These are phyloP conservation scores for Labeo rohita DNA, from an alignment of 2,113 vertebrate species.

Conservation along the genomic window DNA sequence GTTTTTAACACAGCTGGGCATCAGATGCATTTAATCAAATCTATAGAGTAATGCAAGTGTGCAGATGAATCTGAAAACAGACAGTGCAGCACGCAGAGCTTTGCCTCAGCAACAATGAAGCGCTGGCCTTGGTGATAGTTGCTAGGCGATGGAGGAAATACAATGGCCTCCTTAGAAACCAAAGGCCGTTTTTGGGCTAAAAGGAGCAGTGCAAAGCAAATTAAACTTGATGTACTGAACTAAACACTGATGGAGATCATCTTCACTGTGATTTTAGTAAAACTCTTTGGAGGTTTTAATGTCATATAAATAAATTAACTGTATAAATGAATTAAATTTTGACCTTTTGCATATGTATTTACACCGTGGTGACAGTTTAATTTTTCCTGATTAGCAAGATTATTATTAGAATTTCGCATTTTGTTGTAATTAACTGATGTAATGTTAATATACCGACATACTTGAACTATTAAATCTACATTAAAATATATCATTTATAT, in stretches of 20 bases:
- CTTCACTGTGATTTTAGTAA: neutral
- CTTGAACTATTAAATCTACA: neutral
- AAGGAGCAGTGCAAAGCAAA: constrained; percentile 64
- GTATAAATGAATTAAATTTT: neutral
- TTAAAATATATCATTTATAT: too few species aligned
- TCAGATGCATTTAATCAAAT: constrained; percentile 70
- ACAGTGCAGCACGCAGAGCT: constrained; percentile 73
- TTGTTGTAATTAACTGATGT: neutral
- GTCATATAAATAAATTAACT: neutral
- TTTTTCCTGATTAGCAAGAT: neutral
- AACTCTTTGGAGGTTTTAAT: neutral
- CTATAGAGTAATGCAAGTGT: constrained; percentile 73
- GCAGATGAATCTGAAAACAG: constrained; percentile 69
- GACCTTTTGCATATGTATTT: neutral
- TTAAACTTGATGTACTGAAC: constrained; percentile 29
- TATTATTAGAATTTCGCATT: neutral
- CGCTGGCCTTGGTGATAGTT: constrained; percentile 82
- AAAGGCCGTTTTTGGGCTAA: constrained; percentile 78
- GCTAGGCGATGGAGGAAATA: constrained; percentile 80
- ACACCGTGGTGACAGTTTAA: neutral
- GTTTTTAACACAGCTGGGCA: neutral
- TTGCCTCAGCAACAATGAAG: constrained; percentile 78
- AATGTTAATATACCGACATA: neutral
- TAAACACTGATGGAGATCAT: neutral
- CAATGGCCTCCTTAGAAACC: constrained; percentile 82